Evolutionary conservation across 2,888 invertebrate genomes (phyloP).

Genomic region (Hemistola chrysoprasaria): DNA sequence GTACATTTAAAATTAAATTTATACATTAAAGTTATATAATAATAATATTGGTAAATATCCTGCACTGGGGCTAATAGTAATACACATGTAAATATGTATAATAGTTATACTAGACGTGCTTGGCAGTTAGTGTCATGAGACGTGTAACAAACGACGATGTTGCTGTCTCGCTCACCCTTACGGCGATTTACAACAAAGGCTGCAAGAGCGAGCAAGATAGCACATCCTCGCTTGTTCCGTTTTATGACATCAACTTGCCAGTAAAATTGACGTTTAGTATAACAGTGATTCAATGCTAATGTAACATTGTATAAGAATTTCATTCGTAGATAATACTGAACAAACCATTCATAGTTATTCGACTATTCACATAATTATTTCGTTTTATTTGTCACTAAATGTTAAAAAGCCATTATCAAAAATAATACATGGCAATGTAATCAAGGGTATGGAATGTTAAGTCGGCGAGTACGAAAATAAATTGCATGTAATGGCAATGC

Average conservation of each 20-base stretch:
- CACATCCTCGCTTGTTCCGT: too few relatives aligned
- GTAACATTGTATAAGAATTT: constrained; percentile 44
- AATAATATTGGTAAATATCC: constrained; percentile 34
- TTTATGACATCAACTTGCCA: too few relatives aligned
- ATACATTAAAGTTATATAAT: constrained; percentile 32
- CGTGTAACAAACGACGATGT: too few relatives aligned
- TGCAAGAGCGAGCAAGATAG: too few relatives aligned
- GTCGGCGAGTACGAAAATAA: not conserved
- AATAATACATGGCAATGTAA: constrained; percentile 1
- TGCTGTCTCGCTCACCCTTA: too few relatives aligned
- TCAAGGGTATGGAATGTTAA: constrained; percentile 3
- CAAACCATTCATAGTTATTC: constrained; percentile 20
- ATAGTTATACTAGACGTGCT: too few relatives aligned
- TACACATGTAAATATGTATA: constrained; percentile 21
- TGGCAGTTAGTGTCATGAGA: too few relatives aligned
- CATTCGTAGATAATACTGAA: constrained; percentile 69
- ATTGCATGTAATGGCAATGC: constrained; percentile 13
- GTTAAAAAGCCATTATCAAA: constrained; percentile 4
- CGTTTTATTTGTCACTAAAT: not conserved
- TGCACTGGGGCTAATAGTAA: constrained; percentile 35
- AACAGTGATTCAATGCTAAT: constrained; percentile 26
- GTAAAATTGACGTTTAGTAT: too few relatives aligned
- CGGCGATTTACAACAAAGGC: too few relatives aligned
- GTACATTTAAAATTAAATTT: constrained; percentile 60
- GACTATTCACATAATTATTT: constrained; percentile 13